Base-by-base conservation (phyloP, 2,888 invertebrate species). In the Lasioglossum vierecki region DNA sequence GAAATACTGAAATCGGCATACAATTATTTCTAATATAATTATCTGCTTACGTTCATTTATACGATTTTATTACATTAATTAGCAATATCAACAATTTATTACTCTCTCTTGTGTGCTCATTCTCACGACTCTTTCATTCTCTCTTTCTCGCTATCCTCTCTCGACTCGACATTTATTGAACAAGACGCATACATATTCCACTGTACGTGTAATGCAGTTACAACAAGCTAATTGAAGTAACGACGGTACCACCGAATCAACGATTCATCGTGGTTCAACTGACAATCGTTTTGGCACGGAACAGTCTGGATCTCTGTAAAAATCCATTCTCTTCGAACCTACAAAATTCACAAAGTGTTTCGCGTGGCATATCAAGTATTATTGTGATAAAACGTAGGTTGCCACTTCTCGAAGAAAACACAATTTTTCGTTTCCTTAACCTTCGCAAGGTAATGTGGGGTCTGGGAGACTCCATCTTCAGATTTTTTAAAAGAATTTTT, bases 1-100 rank as follows among this genome's bases (percentile, higher is more conserved):
- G 88, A 92, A 93, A 93, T 93, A 93, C 93, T 92, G 93, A 91
- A 93, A 92, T 92, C 92, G 92, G 92, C 91, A 89, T 92, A 93
- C 91, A 93, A 88, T 87, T 86, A 86, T 77, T 84, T 89, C 84
- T 86, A 84, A 85, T 76, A 82, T 88, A 85, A 77, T 88, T 68
- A 80, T 82, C 60, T 83, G 80, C 76, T 76, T 82, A 74, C 72
- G 39, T 84, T 88, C 82, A 84, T 70, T 84, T 87, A 87, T 79
- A 87, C 46, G 81, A 75, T 83, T 66, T 88, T 85, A 79, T 88
- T 82, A 82, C 83, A 82, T 82, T 83, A 81, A 80, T 85, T 80
- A 88, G 88, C 85, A 85, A 85, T 88, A 81, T 88, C 83, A 88
- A 88, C 80, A 88, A 81, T 85, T 81, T 53, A 26, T 88, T 88